These are phyloP conservation scores for Drosophila albomicans DNA, from an alignment of 1,140 invertebrate species.

Conservation along the genomic window DNA sequence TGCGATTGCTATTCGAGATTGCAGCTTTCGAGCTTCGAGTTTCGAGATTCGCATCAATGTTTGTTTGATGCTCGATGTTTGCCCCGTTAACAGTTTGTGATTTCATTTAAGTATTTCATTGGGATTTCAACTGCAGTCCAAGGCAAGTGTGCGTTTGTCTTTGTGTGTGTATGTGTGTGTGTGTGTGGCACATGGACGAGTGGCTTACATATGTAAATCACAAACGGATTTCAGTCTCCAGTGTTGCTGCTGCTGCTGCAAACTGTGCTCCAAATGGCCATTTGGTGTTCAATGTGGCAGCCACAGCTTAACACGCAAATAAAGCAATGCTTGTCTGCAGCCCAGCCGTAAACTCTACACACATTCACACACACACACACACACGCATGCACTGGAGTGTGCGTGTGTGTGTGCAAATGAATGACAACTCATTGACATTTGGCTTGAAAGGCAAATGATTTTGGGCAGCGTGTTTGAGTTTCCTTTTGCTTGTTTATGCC, in stretches of 20 bases:
- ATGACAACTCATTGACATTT: conserved; percentile 37
- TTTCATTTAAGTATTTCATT: conserved; percentile 60
- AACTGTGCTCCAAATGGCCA: conserved; percentile 59
- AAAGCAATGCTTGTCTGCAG: conserved; percentile 22
- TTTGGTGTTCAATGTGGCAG: conserved; percentile 66
- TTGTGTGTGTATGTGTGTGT: background rate
- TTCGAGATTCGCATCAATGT: conserved; percentile 23
- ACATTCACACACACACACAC: background rate
- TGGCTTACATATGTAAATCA: conserved; percentile 56
- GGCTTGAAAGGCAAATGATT: conserved; percentile 39
- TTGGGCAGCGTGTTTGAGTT: conserved; percentile 12
- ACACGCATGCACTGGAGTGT: too few relatives aligned
- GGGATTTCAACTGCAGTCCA: conserved; percentile 36
- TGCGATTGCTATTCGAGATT: conserved; percentile 7
- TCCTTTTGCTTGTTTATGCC: conserved; percentile 20
- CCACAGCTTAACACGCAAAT: conserved; percentile 56
- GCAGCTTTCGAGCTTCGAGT: background rate
- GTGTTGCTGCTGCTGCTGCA: background rate
- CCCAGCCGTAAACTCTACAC: too few relatives aligned
- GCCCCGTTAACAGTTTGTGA: conserved; percentile 52
- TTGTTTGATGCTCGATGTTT: conserved; percentile 51
- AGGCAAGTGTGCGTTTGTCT: background rate
- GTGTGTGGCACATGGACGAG: conserved; percentile 1
- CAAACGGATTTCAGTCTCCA: conserved; percentile 37
- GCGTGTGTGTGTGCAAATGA: conserved; percentile 22